These are phyloP conservation scores for Amphiprion percula DNA, from an alignment of 2,113 vertebrate species.

Conservation along the genomic window DNA sequence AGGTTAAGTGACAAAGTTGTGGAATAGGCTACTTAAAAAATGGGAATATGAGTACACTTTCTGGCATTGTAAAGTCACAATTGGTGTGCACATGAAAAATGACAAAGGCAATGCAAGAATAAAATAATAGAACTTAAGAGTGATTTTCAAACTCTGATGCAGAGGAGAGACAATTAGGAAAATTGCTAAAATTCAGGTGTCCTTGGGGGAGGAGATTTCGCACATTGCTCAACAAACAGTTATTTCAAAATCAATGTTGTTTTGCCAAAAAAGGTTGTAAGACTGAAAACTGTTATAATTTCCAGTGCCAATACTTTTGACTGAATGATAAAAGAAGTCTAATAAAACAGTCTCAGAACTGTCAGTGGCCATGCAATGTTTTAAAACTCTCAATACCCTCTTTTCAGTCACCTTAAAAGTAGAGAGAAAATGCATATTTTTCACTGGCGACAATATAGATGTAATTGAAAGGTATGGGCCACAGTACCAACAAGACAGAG, in stretches of 20 bases:
- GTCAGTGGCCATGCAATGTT: too few species aligned
- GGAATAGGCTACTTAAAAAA: too few species aligned
- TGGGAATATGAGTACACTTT: too few species aligned
- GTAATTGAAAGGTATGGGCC: conserved; percentile 24
- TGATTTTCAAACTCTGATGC: too few species aligned
- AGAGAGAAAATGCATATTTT: conserved; percentile 2
- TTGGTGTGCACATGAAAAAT: too few species aligned
- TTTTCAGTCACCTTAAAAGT: conserved; percentile 1
- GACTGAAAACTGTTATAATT: background rate
- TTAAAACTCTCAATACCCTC: too few species aligned
- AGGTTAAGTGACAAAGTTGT: background rate
- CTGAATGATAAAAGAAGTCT: background rate
- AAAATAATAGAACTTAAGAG: too few species aligned
- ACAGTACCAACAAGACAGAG: conserved; percentile 6
- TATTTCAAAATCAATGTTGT: background rate
- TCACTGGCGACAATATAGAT: conserved; percentile 10
- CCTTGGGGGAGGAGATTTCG: too few species aligned
- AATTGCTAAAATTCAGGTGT: too few species aligned
- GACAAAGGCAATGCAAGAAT: too few species aligned
- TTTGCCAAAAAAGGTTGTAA: background rate
- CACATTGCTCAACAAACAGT: background rate
- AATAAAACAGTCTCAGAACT: background rate
- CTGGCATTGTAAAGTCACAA: too few species aligned
- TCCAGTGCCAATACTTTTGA: background rate
- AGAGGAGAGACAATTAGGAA: too few species aligned